These are phyloP conservation scores for Zaprionus nigranus DNA, from an alignment of 1,140 invertebrate genomes.

Conservation along the genomic window DNA sequence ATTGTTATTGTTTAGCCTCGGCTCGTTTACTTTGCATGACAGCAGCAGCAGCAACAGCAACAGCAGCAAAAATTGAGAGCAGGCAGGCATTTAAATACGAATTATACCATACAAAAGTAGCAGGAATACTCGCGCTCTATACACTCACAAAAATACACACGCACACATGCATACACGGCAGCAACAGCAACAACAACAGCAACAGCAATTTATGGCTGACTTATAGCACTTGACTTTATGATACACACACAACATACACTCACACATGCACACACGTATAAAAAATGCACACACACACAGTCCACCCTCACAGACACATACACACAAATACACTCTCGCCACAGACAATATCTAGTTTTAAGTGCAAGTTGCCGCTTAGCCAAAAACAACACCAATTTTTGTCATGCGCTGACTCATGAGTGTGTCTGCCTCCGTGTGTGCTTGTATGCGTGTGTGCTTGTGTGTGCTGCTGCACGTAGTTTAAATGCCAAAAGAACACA, in stretches of 20 bases:
- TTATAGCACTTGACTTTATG: conserved; percentile 54
- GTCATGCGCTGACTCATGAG: background rate
- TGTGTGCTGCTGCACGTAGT: conserved; percentile 55
- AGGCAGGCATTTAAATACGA: conserved; percentile 75
- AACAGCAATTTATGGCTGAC: conserved; percentile 51
- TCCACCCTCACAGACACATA: background rate
- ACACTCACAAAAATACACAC: conserved; percentile 9
- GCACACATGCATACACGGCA: background rate
- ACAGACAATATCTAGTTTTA: conserved; percentile 54
- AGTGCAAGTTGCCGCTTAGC: conserved; percentile 54
- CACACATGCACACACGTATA: conserved; percentile 20
- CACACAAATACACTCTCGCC: conserved; percentile 1
- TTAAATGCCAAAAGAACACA: conserved; percentile 68
- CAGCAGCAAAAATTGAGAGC: conserved; percentile 59
- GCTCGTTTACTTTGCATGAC: conserved; percentile 76
- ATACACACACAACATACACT: conserved; percentile 23
- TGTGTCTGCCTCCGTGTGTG: conserved; percentile 2
- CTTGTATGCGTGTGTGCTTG: conserved; percentile 15
- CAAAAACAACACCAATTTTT: conserved; percentile 22
- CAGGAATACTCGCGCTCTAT: conserved; percentile 6
- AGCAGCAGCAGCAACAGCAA: conserved; percentile 57
- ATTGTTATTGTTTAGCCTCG: conserved; percentile 80
- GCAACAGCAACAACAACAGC: background rate
- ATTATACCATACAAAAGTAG: conserved; percentile 65
- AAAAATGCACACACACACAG: background rate